Evolutionary conservation across 2,113 vertebrate genomes (phyloP), one percentile per base, ranked within the genome.

Genomic region (Plectropomus leopardus): DNA sequence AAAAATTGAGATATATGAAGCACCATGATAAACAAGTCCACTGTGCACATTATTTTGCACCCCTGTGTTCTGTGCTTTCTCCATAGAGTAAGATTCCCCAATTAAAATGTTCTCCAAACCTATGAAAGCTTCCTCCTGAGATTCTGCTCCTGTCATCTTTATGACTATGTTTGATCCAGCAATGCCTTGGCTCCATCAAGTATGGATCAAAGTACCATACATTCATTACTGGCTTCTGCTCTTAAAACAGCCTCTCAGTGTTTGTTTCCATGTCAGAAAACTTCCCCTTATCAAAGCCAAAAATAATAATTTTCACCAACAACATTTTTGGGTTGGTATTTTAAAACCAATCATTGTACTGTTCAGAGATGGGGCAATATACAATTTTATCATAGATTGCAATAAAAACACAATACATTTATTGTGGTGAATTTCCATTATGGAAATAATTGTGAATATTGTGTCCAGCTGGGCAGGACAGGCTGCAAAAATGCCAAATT

Each of bases 111-210:
- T 67, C 9, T 78, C 14, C 14, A 55, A 55, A 79, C 44, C 53
- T 47, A 76, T 28, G 61, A 66, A 78, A 70, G 40, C 59, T 42
- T 82, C 57, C 68, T 61, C 60, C 59, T 45, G 59, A 84, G 60
- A 64, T 66, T 83, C 47, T 83, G 44, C 21, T 76, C 69, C 5
- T 78, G 89, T 82, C 74, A 80, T 86, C 53, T 82, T 74, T 26
- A 60, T 68, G 48, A 79, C 70, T 80, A 26, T 57, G 76, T 85
- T 73, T 84, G 76, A 86, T 89, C 54, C 80, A 64, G 68, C 78
- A 68, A 45, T 80, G 72, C 65, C 68, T 65, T 53, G 11, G 76
- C 74, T 82, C 59, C 69, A 73, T 80, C 64, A 48, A 65, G 68
- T 50, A 60, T 83, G 67, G 50, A 82, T 82, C 80, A 84, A 85